A percentile compares a stretch with the other conserved stretches of the same genome.
Conservation (phyloP, 2,797 vertebrate genomes). For the Champsocephalus gunnari region DNA sequence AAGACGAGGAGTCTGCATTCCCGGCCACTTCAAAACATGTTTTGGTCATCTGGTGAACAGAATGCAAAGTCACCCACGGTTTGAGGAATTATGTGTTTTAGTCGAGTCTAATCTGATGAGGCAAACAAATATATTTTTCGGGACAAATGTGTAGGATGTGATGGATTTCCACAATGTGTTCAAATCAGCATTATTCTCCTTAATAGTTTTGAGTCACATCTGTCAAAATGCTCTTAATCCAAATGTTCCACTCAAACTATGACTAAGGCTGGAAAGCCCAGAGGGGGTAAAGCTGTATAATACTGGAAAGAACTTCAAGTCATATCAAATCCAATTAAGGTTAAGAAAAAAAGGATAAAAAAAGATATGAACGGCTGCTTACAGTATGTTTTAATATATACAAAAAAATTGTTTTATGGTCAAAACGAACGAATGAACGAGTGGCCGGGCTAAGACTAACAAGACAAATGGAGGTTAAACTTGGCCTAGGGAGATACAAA, state of each 20-base stretch:
- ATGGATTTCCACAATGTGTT: conserved; percentile 13
- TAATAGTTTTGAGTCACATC: background rate
- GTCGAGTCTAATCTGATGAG: background rate
- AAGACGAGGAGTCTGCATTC: background rate
- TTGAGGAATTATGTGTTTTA: background rate
- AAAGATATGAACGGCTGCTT: background rate
- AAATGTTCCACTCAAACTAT: conserved; percentile 7
- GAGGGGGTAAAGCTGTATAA: conserved; percentile 2
- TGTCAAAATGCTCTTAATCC: conserved; percentile 20
- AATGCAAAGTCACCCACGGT: background rate
- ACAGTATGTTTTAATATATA: background rate
- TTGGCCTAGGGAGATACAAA: background rate
- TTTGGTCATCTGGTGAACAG: background rate
- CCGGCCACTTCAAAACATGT: conserved; percentile 1
- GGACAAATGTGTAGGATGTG: background rate
- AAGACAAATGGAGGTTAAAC: conserved; percentile 16
- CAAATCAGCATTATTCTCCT: background rate
- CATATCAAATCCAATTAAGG: background rate
- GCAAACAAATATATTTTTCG: too few species aligned
- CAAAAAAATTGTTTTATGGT: background rate
- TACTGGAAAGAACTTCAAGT: background rate
- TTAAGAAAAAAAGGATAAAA: background rate
- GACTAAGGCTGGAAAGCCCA: background rate
- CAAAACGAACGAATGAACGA: background rate
- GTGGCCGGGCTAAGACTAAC: conserved; percentile 18